Evolutionary conservation across 2,888 invertebrate species (phyloP).

Genomic region (Psococerastis gibbosa): DNA sequence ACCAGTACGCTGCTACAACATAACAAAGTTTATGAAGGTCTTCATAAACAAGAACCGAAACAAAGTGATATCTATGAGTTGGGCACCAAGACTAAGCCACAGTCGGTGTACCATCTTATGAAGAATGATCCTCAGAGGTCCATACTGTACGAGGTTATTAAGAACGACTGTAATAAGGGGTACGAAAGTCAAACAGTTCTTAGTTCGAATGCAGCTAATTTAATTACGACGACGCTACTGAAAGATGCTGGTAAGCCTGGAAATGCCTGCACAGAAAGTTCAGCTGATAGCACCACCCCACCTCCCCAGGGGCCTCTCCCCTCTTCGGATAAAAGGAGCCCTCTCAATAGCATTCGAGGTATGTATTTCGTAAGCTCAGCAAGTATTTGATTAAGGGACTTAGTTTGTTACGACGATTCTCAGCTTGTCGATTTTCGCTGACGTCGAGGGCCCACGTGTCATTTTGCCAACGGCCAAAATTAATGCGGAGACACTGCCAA

Average conservation of each 20-base stretch:
- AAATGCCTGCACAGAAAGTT: neutral
- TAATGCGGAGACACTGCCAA: no score
- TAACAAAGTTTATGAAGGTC: neutral
- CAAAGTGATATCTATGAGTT: neutral
- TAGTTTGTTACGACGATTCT: no score
- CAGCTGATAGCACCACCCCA: constrained; percentile 6
- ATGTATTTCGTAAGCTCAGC: no score
- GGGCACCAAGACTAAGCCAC: neutral
- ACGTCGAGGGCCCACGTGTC: no score
- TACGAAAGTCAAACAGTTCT: constrained; percentile 8
- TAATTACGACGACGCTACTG: constrained; percentile 3
- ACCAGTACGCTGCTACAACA: neutral
- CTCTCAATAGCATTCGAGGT: constrained; percentile 7
- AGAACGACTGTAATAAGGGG: constrained; percentile 1
- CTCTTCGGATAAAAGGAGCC: constrained; percentile 1
- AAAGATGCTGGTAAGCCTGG: constrained; percentile 6
- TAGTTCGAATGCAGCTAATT: constrained; percentile 6
- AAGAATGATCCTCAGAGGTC: constrained; percentile 7
- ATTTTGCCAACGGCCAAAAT: no score
- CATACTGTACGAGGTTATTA: constrained; percentile 6
- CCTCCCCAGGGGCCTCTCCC: constrained; percentile 4
- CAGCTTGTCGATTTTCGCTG: no score
- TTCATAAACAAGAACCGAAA: neutral
- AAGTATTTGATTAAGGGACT: no score
- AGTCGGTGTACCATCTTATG: constrained; percentile 5